Evolutionary conservation across 1,140 invertebrate species (phyloP), one percentile per base, ranked within the genome.

Genomic region (Vanessa atalanta): DNA sequence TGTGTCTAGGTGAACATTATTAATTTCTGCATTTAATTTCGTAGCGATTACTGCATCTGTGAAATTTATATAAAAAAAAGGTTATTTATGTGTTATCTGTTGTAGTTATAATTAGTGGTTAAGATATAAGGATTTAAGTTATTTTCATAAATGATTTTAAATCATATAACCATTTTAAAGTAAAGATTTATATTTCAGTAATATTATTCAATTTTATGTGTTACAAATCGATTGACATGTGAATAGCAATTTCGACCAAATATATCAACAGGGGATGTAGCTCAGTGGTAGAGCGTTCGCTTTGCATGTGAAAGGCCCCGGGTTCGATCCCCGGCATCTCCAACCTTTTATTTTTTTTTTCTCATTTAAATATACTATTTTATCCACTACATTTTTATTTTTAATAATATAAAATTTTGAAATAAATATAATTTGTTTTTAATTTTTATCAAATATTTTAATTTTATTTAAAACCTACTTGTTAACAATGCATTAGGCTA

Each of bases 261-360:
- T 4, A 79, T 31, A 78, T 80, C 83, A 85, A 72, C 70, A 81
- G 93, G 93, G 92, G 92, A 94, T 94, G 93, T 93, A 93, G 94
- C 91, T 94, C 93, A 94, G 93, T 94, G 96, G 96, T 97, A 97
- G 96, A 97, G 96, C 96, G 96, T 96, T 96, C 96, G 96, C 96
- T 97, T 97, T 96, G 96, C 96, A 97, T 97, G 96, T 79, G 79
- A 81, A 81, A 81, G 79, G 79, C 79, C 79, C 79, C 77, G 79
- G 79, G 79, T 79, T 81, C 79, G 77, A 81, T 79, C 79, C 79
- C 79, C 79, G 77, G 79, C 79, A 81, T 81, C 77, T 81, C 79
- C 80, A 81, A 47, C 43, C 57, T 79, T 79, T 78, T 72, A 9
- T 53, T 53, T 55, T 50, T 85, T n/a, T 83, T 16, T 53, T 7